phyloP scores from a whole-genome alignment of 2,888 invertebrate species.

The Leucophora obtusa region DNA sequence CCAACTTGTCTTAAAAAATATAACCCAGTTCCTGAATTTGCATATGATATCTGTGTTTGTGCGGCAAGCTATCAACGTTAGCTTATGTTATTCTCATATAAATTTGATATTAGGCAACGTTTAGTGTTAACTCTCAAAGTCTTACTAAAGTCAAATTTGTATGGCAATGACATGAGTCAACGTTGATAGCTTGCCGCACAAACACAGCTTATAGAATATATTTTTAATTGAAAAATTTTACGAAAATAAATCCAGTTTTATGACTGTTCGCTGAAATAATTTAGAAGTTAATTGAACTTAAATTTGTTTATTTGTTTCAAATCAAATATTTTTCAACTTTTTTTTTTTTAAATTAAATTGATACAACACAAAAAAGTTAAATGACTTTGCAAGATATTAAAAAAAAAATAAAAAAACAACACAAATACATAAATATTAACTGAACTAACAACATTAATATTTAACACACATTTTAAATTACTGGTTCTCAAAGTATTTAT shows the following conservation, averaged over 20 bases:
- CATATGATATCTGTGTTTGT: neutral
- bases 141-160: too few relatives aligned
- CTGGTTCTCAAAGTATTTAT: neutral
- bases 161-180: too few relatives aligned
- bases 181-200: too few relatives aligned
- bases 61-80: too few relatives aligned
- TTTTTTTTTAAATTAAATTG: neutral
- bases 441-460: neutral
- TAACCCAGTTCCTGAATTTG: neutral
- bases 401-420: too few relatives aligned
- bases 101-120: too few relatives aligned
- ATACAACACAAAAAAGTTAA: neutral
- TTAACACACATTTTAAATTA: neutral
- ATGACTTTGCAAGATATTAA: neutral
- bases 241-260: neutral
- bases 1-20: neutral
- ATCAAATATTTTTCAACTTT: neutral
- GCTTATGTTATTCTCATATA: too few relatives aligned
- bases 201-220: neutral
- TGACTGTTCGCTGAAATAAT: neutral
- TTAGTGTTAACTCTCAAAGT: too few relatives aligned
- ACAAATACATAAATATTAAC: too few relatives aligned
- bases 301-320: neutral
- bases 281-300: conserved; percentile 5
- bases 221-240: too few relatives aligned